Conservation (phyloP, 2,113 vertebrate species). For the Eonycteris spelaea region DNA sequence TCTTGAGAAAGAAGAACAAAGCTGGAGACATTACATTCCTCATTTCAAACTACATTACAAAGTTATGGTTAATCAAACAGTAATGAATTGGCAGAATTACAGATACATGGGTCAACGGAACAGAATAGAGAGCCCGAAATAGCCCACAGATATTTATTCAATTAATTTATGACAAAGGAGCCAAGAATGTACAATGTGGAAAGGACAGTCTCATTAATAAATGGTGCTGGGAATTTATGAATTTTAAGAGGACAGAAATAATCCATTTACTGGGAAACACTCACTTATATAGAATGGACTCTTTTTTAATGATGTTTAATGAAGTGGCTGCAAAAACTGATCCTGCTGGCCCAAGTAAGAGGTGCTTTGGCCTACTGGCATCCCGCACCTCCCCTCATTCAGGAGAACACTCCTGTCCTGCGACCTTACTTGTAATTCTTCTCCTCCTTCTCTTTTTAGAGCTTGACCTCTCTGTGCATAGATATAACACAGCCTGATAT, state of each 20-base stretch:
- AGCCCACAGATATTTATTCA: too few relatives aligned
- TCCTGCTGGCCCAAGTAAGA: slow-evolving; percentile 17
- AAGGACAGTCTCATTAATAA: too few relatives aligned
- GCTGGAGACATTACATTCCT: too few relatives aligned
- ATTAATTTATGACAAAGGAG: too few relatives aligned
- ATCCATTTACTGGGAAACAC: slow-evolving; percentile 62
- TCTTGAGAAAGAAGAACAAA: too few relatives aligned
- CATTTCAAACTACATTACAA: too few relatives aligned
- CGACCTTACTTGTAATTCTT: background rate
- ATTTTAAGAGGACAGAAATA: slow-evolving; percentile 62
- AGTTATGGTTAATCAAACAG: too few relatives aligned
- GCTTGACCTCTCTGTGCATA: background rate
- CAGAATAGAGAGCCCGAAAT: too few relatives aligned
- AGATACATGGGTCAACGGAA: too few relatives aligned
- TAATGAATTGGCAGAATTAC: too few relatives aligned
- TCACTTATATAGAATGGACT: background rate
- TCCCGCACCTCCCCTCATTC: background rate
- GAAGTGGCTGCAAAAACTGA: slow-evolving; percentile 49
- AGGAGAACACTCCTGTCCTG: background rate
- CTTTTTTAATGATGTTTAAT: slow-evolving; percentile 66
- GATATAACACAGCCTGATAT: background rate
- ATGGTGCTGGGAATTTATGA: slow-evolving; percentile 19
- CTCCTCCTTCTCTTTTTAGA: background rate
- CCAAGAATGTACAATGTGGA: too few relatives aligned
- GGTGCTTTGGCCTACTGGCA: background rate